phyloP scores from a whole-genome alignment of 2,797 vertebrate genomes.

The Darevskia nairensis region DNA sequence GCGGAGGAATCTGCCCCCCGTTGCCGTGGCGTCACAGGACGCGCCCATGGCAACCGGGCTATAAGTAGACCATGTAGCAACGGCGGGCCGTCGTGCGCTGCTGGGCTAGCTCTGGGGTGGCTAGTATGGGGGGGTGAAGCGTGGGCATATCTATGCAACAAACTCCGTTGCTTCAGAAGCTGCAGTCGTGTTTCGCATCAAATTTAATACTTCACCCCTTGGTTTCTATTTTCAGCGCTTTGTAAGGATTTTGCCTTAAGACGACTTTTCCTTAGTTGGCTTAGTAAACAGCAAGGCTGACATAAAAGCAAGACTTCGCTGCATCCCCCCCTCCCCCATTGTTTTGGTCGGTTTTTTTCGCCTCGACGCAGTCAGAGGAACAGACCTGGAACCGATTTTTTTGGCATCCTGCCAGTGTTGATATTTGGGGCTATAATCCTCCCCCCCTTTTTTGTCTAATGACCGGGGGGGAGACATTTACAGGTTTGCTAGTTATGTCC shows the following conservation, averaged over 20 bases:
- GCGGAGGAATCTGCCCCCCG: not conserved
- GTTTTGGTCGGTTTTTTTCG: not conserved
- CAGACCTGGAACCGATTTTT: not conserved
- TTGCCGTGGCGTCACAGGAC: not conserved
- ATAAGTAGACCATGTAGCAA: not conserved
- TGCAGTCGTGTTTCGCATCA: not conserved
- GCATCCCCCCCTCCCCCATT: no score
- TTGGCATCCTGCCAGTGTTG: not conserved
- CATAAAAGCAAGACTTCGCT: no score
- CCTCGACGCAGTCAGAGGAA: not conserved
- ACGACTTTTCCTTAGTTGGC: not conserved
- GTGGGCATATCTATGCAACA: no score
- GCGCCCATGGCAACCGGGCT: not conserved
- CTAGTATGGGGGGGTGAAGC: no score
- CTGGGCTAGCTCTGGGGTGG: no score
- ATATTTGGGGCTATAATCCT: not conserved
- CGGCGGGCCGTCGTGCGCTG: no score
- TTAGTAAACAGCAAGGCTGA: not conserved
- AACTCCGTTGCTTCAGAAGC: not conserved
- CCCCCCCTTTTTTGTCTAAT: no score
- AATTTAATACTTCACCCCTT: not conserved
- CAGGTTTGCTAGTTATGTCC: not conserved
- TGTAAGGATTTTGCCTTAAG: no score
- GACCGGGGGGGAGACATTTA: no score
- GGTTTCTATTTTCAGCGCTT: no score